These are phyloP conservation scores for Pomacea maculata DNA, from an alignment of 1,140 invertebrate species.

Conservation along the genomic window DNA sequence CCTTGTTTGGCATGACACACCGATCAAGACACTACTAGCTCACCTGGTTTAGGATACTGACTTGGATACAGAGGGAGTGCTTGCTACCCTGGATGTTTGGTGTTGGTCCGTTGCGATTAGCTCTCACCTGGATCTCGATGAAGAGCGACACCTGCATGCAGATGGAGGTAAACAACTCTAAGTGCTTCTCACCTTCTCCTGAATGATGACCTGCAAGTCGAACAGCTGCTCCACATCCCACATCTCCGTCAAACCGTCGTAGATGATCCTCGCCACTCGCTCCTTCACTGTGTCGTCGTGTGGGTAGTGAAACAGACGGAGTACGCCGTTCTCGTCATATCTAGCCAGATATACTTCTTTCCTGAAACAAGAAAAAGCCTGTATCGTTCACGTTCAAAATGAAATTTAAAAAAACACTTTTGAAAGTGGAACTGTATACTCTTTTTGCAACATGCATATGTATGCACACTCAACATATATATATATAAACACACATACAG, in stretches of 20 bases:
- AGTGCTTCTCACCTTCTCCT: conserved; percentile 6
- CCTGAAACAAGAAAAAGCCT: background rate
- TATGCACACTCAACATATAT: background rate
- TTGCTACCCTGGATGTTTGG: too few species aligned
- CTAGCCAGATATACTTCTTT: conserved; percentile 5
- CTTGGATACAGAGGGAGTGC: too few species aligned
- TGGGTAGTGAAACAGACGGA: background rate
- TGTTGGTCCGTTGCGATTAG: too few species aligned
- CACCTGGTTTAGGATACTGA: too few species aligned
- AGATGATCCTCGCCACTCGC: background rate
- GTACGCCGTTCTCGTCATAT: background rate
- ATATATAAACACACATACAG: background rate
- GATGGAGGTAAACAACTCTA: too few species aligned
- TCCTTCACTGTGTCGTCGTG: background rate
- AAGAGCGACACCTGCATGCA: too few species aligned
- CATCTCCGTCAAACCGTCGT: background rate
- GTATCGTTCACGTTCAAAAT: background rate
- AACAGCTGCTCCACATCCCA: background rate
- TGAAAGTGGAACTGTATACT: background rate
- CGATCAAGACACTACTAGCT: too few species aligned
- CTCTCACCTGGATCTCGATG: background rate
- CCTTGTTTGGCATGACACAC: background rate
- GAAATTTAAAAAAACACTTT: background rate
- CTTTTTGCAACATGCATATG: background rate
- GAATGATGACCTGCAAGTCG: conserved; percentile 13